phyloP scores from a whole-genome alignment of 1,140 invertebrate species.

The Polypedilum pembai region DNA sequence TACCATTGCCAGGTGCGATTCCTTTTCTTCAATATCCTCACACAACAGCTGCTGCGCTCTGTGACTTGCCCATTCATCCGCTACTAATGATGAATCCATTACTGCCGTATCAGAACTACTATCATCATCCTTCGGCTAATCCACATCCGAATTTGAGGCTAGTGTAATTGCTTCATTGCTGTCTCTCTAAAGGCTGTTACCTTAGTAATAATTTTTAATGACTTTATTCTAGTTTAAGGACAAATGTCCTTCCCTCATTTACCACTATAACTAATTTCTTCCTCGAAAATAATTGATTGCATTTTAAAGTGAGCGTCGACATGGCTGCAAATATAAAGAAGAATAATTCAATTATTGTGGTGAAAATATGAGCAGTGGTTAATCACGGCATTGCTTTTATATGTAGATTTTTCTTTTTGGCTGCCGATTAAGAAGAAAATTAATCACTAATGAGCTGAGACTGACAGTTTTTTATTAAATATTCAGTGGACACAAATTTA shows the following conservation, averaged over 20 bases:
- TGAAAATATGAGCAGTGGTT: no score
- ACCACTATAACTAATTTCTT: no score
- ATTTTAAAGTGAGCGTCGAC: no score
- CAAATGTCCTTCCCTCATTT: background rate
- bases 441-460: no score
- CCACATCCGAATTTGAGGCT: slow-evolving; percentile 23
- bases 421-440: no score
- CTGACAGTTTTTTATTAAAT: no score
- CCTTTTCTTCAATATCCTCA: slow-evolving; percentile 28
- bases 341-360: no score
- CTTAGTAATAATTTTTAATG: background rate
- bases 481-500: no score
- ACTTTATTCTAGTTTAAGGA: slow-evolving; percentile 7
- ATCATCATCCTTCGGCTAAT: background rate
- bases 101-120: slow-evolving; percentile 29
- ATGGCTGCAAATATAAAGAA: no score
- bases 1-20: slow-evolving; percentile 23
- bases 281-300: no score
- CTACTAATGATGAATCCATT: slow-evolving; percentile 33
- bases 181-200: background rate
- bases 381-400: no score
- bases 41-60: background rate
- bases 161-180: background rate
- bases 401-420: no score
- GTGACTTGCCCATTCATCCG: slow-evolving; percentile 32